These are phyloP conservation scores for Epinephelus malabaricus DNA, from an alignment of 2,797 vertebrate species.

Conservation along the genomic window DNA sequence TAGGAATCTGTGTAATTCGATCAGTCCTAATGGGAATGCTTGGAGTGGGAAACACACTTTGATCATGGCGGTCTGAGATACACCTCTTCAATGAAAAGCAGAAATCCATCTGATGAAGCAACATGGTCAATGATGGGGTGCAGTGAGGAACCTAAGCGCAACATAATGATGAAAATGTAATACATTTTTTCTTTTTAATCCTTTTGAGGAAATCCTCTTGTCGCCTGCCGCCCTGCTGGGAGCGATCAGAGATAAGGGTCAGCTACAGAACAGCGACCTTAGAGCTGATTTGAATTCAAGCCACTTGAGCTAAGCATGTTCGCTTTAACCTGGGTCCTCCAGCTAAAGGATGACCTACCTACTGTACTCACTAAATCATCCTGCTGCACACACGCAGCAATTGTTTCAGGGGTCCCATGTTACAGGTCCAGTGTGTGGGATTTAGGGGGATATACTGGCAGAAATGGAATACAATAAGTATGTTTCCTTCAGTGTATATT, in stretches of 20 bases:
- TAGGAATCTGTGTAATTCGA: constrained; percentile 77
- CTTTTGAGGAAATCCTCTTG: constrained; percentile 16
- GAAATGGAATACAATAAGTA: no score
- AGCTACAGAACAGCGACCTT: constrained; percentile 6
- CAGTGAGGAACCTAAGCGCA: not conserved
- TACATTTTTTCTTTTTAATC: not conserved
- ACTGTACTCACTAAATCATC: constrained; percentile 19
- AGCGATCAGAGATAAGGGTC: constrained; percentile 33
- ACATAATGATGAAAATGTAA: constrained; percentile 26
- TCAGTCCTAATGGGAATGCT: constrained; percentile 73
- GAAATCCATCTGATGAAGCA: constrained; percentile 31
- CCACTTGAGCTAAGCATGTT: constrained; percentile 26
- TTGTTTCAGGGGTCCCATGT: not conserved
- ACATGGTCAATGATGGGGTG: constrained; percentile 14
- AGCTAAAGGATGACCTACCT: constrained; percentile 27
- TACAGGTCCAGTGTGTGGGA: not conserved
- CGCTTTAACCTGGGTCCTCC: constrained; percentile 34
- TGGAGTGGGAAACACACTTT: constrained; percentile 66
- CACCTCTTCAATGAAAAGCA: constrained; percentile 57
- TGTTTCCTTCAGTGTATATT: no score
- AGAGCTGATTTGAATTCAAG: constrained; percentile 21
- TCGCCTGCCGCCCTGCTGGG: not conserved
- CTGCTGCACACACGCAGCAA: not conserved
- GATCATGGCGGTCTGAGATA: constrained; percentile 59
- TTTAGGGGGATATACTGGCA: no score